Conservation (phyloP, 1,140 invertebrate genomes). For the Choristoneura fumiferana region DNA sequence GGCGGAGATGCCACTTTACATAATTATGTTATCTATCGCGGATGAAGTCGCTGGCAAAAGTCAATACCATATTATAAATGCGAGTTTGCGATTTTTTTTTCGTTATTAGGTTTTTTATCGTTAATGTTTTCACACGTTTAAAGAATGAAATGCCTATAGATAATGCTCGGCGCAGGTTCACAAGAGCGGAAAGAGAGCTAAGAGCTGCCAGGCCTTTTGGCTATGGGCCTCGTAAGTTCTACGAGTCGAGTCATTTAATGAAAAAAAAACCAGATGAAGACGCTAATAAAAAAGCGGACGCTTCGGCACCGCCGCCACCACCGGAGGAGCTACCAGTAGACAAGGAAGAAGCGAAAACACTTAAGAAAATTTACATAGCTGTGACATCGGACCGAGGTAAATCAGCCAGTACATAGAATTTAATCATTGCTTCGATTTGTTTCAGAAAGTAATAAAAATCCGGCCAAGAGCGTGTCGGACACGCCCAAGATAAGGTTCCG, state of each 20-base stretch:
- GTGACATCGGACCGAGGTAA: constrained; percentile 94
- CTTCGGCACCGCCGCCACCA: constrained; percentile 52
- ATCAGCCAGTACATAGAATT: background rate
- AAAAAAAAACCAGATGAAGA: constrained; percentile 34
- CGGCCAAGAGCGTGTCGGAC: too few species aligned
- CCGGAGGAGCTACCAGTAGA: constrained; percentile 22
- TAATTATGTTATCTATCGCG: too few species aligned
- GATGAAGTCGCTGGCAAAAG: too few species aligned
- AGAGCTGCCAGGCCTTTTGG: constrained; percentile 94
- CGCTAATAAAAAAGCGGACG: constrained; percentile 73
- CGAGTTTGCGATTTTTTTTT: too few species aligned
- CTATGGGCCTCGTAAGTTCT: constrained; percentile 91
- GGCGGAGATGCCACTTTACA: too few species aligned
- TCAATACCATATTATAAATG: too few species aligned
- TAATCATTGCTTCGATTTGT: background rate
- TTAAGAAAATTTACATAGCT: constrained; percentile 90
- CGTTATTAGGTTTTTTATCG: too few species aligned
- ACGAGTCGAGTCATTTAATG: constrained; percentile 73
- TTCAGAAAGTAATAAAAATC: too few species aligned
- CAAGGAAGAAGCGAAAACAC: constrained; percentile 49
- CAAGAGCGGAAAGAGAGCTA: constrained; percentile 95
- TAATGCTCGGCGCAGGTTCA: too few species aligned
- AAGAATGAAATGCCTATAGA: too few species aligned
- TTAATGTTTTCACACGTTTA: too few species aligned
- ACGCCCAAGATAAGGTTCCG: too few species aligned